These are phyloP conservation scores for Acanthurus tractus DNA, from an alignment of 2,797 vertebrate genomes.

Conservation along the genomic window DNA sequence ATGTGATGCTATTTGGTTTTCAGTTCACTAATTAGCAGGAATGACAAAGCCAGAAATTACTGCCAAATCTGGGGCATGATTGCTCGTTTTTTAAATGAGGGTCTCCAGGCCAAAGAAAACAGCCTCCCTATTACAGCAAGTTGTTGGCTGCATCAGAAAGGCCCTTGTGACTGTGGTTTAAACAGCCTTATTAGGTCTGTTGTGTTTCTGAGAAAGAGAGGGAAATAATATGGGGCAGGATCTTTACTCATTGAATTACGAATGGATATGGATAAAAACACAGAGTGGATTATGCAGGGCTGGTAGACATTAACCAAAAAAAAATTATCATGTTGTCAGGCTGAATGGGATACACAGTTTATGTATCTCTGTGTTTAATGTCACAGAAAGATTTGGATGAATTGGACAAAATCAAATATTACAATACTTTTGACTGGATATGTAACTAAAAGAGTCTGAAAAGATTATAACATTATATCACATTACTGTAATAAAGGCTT, in stretches of 20 bases:
- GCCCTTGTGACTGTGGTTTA: conserved; percentile 10
- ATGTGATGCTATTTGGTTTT: conserved; percentile 15
- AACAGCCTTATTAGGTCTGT: conserved; percentile 15
- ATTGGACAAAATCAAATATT: too few relatives aligned
- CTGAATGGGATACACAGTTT: too few relatives aligned
- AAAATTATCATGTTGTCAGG: too few relatives aligned
- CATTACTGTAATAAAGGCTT: too few relatives aligned
- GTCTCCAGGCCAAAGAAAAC: conserved; percentile 33
- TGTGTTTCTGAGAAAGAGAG: conserved; percentile 19
- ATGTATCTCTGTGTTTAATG: too few relatives aligned
- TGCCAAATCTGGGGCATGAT: conserved; percentile 20
- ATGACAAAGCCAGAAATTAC: conserved; percentile 49
- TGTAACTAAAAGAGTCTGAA: too few relatives aligned
- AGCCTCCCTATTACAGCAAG: conserved; percentile 40
- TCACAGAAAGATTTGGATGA: too few relatives aligned
- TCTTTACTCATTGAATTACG: background rate
- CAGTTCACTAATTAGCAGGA: conserved; percentile 21
- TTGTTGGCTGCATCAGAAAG: conserved; percentile 26
- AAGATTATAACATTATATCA: too few relatives aligned
- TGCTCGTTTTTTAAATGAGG: conserved; percentile 11
- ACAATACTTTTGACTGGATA: too few relatives aligned
- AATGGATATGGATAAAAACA: background rate
- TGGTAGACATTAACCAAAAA: too few relatives aligned
- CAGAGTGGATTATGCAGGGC: background rate
- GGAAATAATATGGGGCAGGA: background rate